phyloP scores from a whole-genome alignment of 2,113 vertebrate species.

The Dinomys branickii region DNA sequence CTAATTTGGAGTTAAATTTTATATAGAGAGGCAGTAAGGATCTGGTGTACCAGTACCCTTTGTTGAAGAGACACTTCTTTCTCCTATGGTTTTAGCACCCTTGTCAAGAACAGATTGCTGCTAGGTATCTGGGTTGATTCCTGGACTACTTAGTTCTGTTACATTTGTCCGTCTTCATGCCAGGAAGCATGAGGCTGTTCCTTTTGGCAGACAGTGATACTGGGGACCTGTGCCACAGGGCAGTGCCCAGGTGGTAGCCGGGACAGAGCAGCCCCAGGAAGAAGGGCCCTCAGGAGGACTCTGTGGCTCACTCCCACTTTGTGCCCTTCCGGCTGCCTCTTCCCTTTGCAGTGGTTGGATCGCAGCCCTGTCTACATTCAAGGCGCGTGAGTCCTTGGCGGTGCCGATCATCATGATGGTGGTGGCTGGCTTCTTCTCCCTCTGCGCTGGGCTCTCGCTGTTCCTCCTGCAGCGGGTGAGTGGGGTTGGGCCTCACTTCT shows the following conservation, averaged over 20 bases:
- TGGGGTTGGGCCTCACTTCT: neutral
- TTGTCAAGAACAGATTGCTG: neutral
- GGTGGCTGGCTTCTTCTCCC: constrained; percentile 95
- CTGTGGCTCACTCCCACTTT: neutral
- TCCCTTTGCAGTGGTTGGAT: constrained; percentile 94
- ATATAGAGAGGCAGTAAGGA: neutral
- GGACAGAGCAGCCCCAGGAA: neutral
- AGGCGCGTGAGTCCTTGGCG: neutral
- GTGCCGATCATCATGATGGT: constrained; percentile 96
- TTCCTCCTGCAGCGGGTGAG: constrained; percentile 96
- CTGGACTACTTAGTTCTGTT: neutral
- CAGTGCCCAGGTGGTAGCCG: neutral
- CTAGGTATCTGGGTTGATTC: neutral
- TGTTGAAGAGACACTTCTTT: neutral
- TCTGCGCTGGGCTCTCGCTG: constrained; percentile 89
- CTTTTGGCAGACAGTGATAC: constrained; percentile 2
- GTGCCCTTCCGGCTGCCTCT: neutral
- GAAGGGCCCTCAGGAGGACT: neutral
- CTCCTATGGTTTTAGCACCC: neutral
- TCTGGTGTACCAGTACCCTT: neutral
- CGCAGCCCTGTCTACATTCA: constrained; percentile 86
- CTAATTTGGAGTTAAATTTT: constrained; percentile 42
- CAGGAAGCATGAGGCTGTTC: neutral
- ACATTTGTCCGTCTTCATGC: neutral
- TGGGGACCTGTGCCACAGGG: neutral